Evolutionary conservation across 2,113 vertebrate species (phyloP), one percentile per base, ranked within the genome.

Genomic region (Poeciliopsis occidentalis): DNA sequence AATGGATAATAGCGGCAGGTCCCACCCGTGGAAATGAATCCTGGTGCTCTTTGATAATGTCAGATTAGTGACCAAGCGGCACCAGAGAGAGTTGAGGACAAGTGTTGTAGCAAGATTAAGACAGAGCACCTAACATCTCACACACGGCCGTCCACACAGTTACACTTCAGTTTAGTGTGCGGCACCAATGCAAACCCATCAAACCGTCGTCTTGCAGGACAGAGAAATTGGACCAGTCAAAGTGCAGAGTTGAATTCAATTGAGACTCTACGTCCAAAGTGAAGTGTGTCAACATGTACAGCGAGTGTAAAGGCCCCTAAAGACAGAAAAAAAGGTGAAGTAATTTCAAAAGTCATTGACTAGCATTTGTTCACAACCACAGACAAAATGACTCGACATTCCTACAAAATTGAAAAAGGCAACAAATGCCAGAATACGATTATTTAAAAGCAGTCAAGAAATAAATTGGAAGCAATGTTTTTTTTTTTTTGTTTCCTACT

Each of bases 401-500:
- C 26, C 27, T 30, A 29, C 26, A 30, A 27, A 30, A 29, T 62
- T 4, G 5, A 29, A 17, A 17, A 17, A 7, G 8, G 19, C 4
- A 47, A 26, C 0, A 62, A 62, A 62, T 31, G 2, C 3, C 13
- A 1, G 0, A 13, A 31, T 13, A 29, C 12, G 6, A 15, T 39
- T 37, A 65, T n/a, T n/a, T 39, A 12, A 13, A 65, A 39, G 24
- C 22, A 57, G 75, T 47, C 11, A 26, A 30, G 39, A 64, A 65
- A 75, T 74, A 71, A 75, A 82, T 75, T 86, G 73, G 78, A 84
- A 78, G 75, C 75, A 69, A 89, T 79, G 78, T 76, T 30, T 61
- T 67, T 87, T 88, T 87, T 88, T 87, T 80, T 78, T 32, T 64
- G 67, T 87, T 88, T 87, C 76, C 85, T 81, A 78, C 79, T 83